These are phyloP conservation scores for Hoplostethus mediterraneus DNA, from an alignment of 2,797 vertebrate species.

Conservation along the genomic window DNA sequence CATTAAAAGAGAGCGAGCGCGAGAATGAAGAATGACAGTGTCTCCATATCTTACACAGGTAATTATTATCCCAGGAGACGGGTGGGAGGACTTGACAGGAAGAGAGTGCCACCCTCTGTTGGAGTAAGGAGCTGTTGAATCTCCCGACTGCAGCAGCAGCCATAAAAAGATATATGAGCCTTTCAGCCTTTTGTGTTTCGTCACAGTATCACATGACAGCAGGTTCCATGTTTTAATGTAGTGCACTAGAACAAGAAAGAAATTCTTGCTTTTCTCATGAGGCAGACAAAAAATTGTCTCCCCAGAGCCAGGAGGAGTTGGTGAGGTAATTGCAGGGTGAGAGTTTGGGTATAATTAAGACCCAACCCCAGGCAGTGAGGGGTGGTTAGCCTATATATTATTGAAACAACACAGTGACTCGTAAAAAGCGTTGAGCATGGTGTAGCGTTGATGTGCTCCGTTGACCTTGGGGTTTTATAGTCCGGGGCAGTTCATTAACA, in stretches of 20 bases:
- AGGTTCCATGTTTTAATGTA: too few relatives aligned
- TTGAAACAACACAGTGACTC: conserved; percentile 34
- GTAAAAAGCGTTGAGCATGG: conserved; percentile 55
- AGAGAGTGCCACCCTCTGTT: conserved; percentile 31
- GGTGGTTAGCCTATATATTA: conserved; percentile 30
- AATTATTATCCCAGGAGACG: conserved; percentile 53
- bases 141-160: neutral
- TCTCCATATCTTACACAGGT: conserved; percentile 42
- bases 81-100: neutral
- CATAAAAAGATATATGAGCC: neutral
- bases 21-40: conserved; percentile 46
- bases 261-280: neutral
- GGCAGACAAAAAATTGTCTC: neutral
- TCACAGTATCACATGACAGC: neutral
- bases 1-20: conserved; percentile 57
- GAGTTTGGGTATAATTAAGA: conserved; percentile 49
- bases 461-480: conserved; percentile 57
- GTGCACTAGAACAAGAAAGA: neutral
- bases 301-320: neutral
- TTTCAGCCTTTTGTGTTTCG: neutral
- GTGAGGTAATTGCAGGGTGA: conserved; percentile 12
- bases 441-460: conserved; percentile 24
- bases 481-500: conserved; percentile 60
- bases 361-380: conserved; percentile 21
- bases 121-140: conserved; percentile 21